phyloP scores from a whole-genome alignment of 2,797 vertebrate genomes.

The Thalassophryne amazonica region DNA sequence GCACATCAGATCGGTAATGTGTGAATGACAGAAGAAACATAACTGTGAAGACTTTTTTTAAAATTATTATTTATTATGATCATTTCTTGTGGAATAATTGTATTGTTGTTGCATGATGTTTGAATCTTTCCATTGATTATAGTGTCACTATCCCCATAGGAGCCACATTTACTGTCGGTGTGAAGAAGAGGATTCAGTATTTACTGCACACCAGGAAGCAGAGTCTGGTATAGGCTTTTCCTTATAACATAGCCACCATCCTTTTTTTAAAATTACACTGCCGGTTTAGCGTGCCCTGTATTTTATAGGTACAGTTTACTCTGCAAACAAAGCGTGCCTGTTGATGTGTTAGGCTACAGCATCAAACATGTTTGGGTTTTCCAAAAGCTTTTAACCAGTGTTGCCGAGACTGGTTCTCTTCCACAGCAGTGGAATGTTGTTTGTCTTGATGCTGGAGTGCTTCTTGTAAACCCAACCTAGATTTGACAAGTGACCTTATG shows the following conservation, averaged over 20 bases:
- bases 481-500: conserved; percentile 77
- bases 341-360: conserved; percentile 52
- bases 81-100: conserved; percentile 42
- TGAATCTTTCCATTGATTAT: conserved; percentile 55
- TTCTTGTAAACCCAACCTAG: conserved; percentile 48
- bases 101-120: conserved; percentile 66
- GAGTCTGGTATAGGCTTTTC: conserved; percentile 37
- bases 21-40: conserved; percentile 60
- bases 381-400: background rate
- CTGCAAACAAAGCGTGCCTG: conserved; percentile 44
- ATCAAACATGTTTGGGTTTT: conserved; percentile 54
- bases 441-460: conserved; percentile 29
- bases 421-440: conserved; percentile 31
- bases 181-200: conserved; percentile 31
- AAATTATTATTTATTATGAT: background rate
- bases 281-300: conserved; percentile 38
- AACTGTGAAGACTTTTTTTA: conserved; percentile 47
- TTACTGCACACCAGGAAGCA: conserved; percentile 25
- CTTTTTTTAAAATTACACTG: conserved; percentile 32
- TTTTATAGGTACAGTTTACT: conserved; percentile 42
- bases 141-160: conserved; percentile 36
- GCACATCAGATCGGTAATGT: conserved; percentile 52
- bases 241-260: conserved; percentile 40
- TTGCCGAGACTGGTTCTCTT: background rate
- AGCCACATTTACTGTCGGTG: conserved; percentile 28